phyloP scores from a whole-genome alignment of 37 sponge, comb jelly and placozoan species.

The Hexactinellida sp. region DNA sequence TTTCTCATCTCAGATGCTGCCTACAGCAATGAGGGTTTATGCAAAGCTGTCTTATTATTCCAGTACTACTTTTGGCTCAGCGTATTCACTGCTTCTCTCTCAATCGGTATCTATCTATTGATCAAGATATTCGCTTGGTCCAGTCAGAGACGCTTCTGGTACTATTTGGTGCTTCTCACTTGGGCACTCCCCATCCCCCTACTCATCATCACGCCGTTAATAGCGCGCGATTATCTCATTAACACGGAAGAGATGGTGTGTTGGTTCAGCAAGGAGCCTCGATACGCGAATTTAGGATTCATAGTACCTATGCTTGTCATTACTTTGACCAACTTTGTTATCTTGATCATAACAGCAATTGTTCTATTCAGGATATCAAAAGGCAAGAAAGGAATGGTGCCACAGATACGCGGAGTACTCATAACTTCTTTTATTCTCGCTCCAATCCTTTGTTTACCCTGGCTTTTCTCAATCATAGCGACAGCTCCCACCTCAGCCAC shows the following conservation, averaged over 20 bases:
- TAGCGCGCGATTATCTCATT: background rate
- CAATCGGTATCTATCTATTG: background rate
- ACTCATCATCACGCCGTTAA: background rate
- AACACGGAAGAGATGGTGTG: background rate
- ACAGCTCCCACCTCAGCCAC: background rate
- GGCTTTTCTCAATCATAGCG: background rate
- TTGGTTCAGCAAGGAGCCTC: background rate
- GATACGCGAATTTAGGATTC: background rate
- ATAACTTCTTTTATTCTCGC: background rate
- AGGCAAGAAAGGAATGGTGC: background rate
- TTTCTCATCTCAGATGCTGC: background rate
- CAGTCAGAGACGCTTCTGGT: constrained; percentile 9
- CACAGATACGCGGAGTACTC: background rate
- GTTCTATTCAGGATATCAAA: constrained; percentile 14
- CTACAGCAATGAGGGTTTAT: background rate
- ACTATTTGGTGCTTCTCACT: background rate
- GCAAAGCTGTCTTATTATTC: background rate
- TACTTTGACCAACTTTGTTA: background rate
- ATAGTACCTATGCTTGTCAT: background rate
- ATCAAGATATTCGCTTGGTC: constrained; percentile 16
- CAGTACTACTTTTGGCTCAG: background rate
- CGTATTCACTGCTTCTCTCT: background rate
- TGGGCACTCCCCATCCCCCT: background rate
- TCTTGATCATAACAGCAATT: background rate
- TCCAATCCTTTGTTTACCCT: background rate